Evolutionary conservation across 2,888 invertebrate species (phyloP), one percentile per base, ranked within the genome.

Genomic region (Erebia aethiops): DNA sequence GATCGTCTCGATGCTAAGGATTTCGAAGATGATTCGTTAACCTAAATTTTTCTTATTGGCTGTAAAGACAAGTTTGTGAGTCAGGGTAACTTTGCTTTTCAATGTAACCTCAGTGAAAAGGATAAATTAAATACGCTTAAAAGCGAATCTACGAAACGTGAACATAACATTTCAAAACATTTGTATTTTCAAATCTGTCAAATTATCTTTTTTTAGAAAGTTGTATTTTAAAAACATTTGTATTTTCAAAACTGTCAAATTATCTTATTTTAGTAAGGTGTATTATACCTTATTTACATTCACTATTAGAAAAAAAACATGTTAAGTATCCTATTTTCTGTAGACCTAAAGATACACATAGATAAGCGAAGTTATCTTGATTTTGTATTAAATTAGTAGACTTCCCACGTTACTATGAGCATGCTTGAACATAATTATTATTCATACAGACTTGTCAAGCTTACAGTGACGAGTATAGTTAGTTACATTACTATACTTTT

Each of bases 1-100:
- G 65, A 65, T 65, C 35, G 65, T 18, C 7, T 43, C 68, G 52
- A 76, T 8, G 63, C 64, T 5, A 76, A 76, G 43, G 85, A 85
- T 18, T 89, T 88, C 76, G 90, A 90, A 69, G 82, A 81, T 72
- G 92, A 91, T 76, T 92, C 92, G 54, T 82, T 91, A 56, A 87
- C 87, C 16, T 75, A 57, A 63, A 18, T 35, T 35, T 21, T 14
- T 43, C 8, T 3, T 1, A 52, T 26, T 49, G 14, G 11, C 10
- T 16, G 21, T 35, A 51, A 10, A 21, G 10, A 10, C 8, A 16
- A 0, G 18, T 13, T 14, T 57, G 56, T 26, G 54, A 54, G 18
- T 18, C 7, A 8, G 13, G 14, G 56, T 57, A 56, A 21, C 26
- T 11, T 26, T 21, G 26, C 7, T 13, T 57, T 14, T 26, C 18